Evolutionary conservation across 2,797 vertebrate genomes (phyloP), one percentile per base, ranked within the genome.

Genomic region (Ctenopoma kingsleyae): DNA sequence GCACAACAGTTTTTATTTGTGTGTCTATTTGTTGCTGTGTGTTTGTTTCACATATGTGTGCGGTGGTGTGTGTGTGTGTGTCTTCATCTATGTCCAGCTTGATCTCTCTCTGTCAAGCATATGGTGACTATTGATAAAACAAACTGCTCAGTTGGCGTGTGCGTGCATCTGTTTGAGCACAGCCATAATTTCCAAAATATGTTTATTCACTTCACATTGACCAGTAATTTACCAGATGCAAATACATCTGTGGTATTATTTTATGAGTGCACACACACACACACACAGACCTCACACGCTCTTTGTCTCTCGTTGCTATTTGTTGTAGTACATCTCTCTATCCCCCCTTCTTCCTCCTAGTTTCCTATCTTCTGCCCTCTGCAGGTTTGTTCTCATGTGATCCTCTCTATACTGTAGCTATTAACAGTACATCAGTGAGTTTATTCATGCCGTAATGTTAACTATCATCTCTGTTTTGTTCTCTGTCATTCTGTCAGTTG

Each of bases 401-500:
- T 23, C 23, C 23, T 23, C 23, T 23, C 23, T 23, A 23, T 23
- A 23, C 4, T 23, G 23, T 23, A 23, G 23, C 23, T 67, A 17
- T 19, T 30, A 9, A 3, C 22, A 23, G 20, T 53, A 2, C 12
- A 38, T 36, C 23, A 23, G 23, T 17, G 46, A 8, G n/a, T 61
- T 62, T 7, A 1, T 55, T 9, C 32, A 38, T 23, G 3, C 43
- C 27, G 56, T 15, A 22, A 7, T 46, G n/a, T 54, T 66, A 66
- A 58, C 54, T 25, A 2, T 62, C 25, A 30, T 23, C 6, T 47
- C 6, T 47, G 7, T 54, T 3, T 52, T 36, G 32, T 8, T 60
- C 60, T 62, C 13, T 79, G n/a, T 13, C 67, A 62, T 40, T 55
- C 44, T 58, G 4, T 50, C 85, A 98, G 97, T 95, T 61, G 96